Conservation (phyloP, 2,888 invertebrate species). For the Serrognathus titanus region DNA sequence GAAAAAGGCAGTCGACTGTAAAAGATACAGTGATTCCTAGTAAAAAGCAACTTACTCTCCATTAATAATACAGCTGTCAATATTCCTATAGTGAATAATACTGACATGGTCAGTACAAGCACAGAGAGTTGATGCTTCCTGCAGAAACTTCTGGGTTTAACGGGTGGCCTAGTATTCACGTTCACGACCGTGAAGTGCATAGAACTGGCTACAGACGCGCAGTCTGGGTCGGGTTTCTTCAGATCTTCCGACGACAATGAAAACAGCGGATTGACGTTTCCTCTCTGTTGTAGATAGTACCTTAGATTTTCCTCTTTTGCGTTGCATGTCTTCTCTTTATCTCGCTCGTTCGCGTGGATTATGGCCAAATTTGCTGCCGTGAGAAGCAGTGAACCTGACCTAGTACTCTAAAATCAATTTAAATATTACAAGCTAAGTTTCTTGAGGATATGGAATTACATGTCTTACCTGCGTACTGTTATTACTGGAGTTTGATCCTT, state of each 20-base stretch:
- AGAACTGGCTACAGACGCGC: constrained; percentile 76
- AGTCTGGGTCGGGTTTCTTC: constrained; percentile 54
- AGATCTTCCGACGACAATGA: constrained; percentile 15
- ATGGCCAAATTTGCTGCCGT: constrained; percentile 70
- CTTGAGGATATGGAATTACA: constrained; percentile 10
- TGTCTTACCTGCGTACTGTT: constrained; percentile 74
- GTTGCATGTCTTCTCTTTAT: constrained; percentile 26
- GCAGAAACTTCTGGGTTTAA: constrained; percentile 64
- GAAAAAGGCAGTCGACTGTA: too few relatives aligned
- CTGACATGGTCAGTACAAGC: constrained; percentile 78
- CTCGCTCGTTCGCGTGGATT: constrained; percentile 35
- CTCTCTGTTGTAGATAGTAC: constrained; percentile 44
- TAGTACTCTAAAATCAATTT: constrained; percentile 65
- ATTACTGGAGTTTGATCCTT: constrained; percentile 70
- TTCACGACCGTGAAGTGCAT: constrained; percentile 86
- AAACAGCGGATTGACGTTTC: constrained; percentile 18
- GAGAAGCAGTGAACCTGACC: constrained; percentile 74
- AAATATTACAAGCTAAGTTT: not conserved
- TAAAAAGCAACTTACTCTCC: constrained; percentile 66
- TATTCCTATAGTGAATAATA: constrained; percentile 76
- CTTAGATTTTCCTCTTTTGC: constrained; percentile 40
- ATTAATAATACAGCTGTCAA: constrained; percentile 77
- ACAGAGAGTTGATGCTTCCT: constrained; percentile 77
- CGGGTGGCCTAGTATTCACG: constrained; percentile 54
- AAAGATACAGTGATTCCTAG: too few relatives aligned